Base-by-base conservation (phyloP, 2,797 vertebrate genomes). In the Xyrichtys novacula region DNA sequence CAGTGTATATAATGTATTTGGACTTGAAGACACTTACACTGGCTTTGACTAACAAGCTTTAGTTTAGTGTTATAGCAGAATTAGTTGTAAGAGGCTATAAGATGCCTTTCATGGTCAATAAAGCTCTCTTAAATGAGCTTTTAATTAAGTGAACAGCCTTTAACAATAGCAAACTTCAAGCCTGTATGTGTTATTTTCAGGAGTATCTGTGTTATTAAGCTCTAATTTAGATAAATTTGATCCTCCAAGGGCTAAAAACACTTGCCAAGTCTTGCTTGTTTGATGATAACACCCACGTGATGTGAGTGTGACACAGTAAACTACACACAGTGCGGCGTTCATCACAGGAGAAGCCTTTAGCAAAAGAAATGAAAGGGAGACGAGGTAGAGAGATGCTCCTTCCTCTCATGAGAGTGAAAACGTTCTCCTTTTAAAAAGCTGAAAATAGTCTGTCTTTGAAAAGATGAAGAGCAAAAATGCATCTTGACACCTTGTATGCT, bases 391-490 rank as follows among this genome's bases (percentile, higher is more conserved):
- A 43, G 26, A 69, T 36, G 15, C 17, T 60, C 20, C 26, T 38
- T 48, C 43, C 31, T 38, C 46, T 65, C 69, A 31, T 55, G 59
- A 81, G 42, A 61, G 3, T 10, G 52, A 15, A 48, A 56, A 49
- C 1, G 3, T 42, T 25, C 28, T 62, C 34, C n/a, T 52, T 70
- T 42, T 32, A 32, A 59, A 72, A 65, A 36, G 56, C 65, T 65
- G 46, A 65, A 67, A 71, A 71, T 49, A 67, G 68, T 43, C 48
- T 39, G 31, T 31, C 53, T 75, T 68, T 63, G 49, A 71, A 69
- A 79, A 38, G 17, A 22, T 49, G 54, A 60, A 28, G 63, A 58
- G 48, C 62, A 67, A 54, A 83, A 74, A 81, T 49, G 36, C 49
- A 55, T 25, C 11, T 26, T 64, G 58, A 86, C 74, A 65, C 54